Base-by-base conservation (phyloP, 2,113 vertebrate genomes). In the Coregonus clupeaformis region DNA sequence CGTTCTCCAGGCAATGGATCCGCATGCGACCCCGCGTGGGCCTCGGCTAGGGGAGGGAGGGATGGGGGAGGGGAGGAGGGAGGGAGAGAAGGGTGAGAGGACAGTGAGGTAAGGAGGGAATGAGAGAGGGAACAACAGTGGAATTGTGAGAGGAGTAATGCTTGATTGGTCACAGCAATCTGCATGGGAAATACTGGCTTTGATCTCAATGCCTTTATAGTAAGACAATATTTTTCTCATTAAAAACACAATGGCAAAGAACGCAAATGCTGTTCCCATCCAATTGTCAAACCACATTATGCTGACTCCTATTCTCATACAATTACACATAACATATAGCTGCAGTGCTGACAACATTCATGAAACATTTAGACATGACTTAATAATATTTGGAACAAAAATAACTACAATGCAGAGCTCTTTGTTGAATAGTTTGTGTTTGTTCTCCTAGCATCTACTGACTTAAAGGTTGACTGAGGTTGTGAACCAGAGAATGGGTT, bases 1-100 rank as follows among this genome's bases (percentile, higher is more conserved):
- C 97, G 0, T 98, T 98, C 87, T 98, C 97, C 89, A 98, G 82
- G 5, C 95, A 97, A 83, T 98, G 97, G 88, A 98, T 98, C n/a
- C 97, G 89, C 97, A 98, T 98, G 7, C 96, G 95, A 22, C 97
- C 97, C 0, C 96, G 91, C 0, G 97, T 98, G 0, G 97, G 96
- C 47, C 94, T 93, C 1, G 97, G 97, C 97, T 98, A 82, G 32
- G 22, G 57, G 59, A 7, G n/a, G 55, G 30, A 24, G 16, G 49
- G 49, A 18, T 16, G 49, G 24, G 13, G 25, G 22, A 27, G 62
- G 24, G 22, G 11, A 29, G 62, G 62, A 12, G 62, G 25, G n/a
- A 59, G 57, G 1, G 27, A 16, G 62, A 14, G 62, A 29, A 27
- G 62, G 25, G 24, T 1, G 62, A 27, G 7, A 27, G 20, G 22